Evolutionary conservation across 2,797 vertebrate species (phyloP).

Genomic region (Myiotriccus ornatus): DNA sequence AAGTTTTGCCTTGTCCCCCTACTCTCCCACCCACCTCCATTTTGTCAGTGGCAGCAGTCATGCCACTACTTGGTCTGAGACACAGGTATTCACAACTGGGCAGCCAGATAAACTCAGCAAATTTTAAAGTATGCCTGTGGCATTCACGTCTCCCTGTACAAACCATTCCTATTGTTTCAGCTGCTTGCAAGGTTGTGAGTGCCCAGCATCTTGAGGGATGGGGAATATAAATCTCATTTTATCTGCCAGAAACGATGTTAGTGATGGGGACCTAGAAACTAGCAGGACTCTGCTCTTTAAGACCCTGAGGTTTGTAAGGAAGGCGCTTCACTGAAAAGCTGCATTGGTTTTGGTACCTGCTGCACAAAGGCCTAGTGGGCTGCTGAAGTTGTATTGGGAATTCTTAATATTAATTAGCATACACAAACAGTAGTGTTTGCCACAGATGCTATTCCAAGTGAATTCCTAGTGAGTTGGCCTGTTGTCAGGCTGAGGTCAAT

Average conservation of each 20-base stretch:
- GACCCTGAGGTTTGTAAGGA: background rate
- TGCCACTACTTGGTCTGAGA: background rate
- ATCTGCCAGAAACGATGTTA: background rate
- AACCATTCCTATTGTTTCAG: background rate
- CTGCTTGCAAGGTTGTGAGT: background rate
- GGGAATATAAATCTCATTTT: background rate
- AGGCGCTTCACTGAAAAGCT: background rate
- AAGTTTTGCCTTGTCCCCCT: background rate
- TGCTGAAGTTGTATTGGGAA: background rate
- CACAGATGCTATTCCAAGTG: background rate
- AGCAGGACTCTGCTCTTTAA: no score
- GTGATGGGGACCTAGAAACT: background rate
- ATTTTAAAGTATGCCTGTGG: background rate
- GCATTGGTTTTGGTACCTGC: background rate
- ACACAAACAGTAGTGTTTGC: background rate
- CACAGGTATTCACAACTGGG: background rate
- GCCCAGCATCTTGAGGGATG: background rate
- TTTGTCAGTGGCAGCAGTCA: rapidly evolving
- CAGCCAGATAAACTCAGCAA: background rate
- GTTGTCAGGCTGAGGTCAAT: rapidly evolving
- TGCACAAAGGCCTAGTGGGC: background rate
- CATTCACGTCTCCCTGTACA: rapidly evolving
- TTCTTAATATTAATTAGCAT: background rate
- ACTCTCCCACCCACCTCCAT: background rate
- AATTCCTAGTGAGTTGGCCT: background rate